Percentiles rank a stretch among this genome's conserved stretches.
These are phyloP conservation scores for Disparrhopalites patrizii DNA, from an alignment of 2,888 invertebrate species.

Conservation along the genomic window DNA sequence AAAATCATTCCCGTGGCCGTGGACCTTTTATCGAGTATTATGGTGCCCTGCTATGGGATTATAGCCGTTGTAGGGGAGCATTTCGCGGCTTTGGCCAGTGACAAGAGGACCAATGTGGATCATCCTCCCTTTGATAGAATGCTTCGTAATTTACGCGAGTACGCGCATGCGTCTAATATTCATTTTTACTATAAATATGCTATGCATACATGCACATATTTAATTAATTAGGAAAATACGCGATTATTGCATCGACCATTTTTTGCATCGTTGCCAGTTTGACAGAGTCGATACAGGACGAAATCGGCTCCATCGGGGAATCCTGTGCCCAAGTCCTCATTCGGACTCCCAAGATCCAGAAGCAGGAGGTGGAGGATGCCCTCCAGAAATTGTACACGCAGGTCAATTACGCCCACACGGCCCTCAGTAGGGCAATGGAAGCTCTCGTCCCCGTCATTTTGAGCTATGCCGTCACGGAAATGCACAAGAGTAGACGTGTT, in stretches of 20 bases:
- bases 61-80: slow-evolving; percentile 31
- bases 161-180: slow-evolving; percentile 2
- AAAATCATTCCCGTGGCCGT: slow-evolving; percentile 30
- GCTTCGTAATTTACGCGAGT: slow-evolving; percentile 27
- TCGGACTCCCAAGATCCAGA: slow-evolving; percentile 24
- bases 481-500: not conserved
- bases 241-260: no score
- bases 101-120: slow-evolving; percentile 6
- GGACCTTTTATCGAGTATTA: slow-evolving; percentile 33
- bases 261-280: slow-evolving; percentile 31
- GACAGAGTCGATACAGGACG: slow-evolving; percentile 28
- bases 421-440: slow-evolving; percentile 35
- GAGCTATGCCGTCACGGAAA: slow-evolving; percentile 19
- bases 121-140: slow-evolving; percentile 20
- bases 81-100: slow-evolving; percentile 15
- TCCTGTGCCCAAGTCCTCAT: slow-evolving; percentile 32
- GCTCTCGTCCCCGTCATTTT: slow-evolving; percentile 31
- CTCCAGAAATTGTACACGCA: slow-evolving; percentile 29
- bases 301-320: slow-evolving; percentile 33
- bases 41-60: slow-evolving; percentile 32
- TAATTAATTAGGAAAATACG: not conserved
- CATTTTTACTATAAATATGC: not conserved
- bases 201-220: not conserved
- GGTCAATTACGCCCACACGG: slow-evolving; percentile 35
- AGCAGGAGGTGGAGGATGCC: slow-evolving; percentile 18